These are phyloP conservation scores for Trichomalopsis sarcophagae DNA, from an alignment of 1,140 invertebrate species.

Conservation along the genomic window DNA sequence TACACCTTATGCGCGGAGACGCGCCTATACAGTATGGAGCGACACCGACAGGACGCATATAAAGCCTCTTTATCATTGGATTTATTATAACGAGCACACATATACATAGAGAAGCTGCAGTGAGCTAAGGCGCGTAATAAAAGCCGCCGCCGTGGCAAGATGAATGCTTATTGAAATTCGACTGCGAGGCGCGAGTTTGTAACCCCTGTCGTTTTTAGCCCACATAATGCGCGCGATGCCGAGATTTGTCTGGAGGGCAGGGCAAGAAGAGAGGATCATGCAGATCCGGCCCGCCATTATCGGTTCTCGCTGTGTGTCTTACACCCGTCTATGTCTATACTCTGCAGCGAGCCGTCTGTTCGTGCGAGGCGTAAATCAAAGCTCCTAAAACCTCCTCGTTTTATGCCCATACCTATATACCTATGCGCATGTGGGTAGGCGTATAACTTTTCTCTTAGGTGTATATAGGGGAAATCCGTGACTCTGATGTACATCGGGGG, in stretches of 20 bases:
- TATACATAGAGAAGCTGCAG: neutral
- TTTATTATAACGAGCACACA: neutral
- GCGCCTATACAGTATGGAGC: neutral
- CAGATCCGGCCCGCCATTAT: constrained; percentile 62
- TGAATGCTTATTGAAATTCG: constrained; percentile 4
- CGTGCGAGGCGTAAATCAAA: constrained; percentile 60
- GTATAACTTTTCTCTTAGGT: neutral
- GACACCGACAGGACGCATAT: neutral
- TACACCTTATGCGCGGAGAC: neutral
- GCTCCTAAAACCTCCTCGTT: constrained; percentile 7
- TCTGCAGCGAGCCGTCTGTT: neutral
- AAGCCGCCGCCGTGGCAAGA: neutral
- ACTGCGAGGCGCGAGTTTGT: neutral
- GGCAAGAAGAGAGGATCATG: constrained; percentile 59
- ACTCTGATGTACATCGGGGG: neutral
- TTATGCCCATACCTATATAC: neutral
- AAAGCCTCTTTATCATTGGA: constrained; percentile 4
- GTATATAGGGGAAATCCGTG: neutral
- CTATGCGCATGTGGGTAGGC: too few species aligned
- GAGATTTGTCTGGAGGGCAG: neutral
- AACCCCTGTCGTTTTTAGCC: neutral
- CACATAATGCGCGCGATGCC: too few species aligned
- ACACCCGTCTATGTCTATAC: constrained; percentile 33
- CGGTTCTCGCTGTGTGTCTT: constrained; percentile 57
- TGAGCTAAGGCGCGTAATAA: neutral